A percentile compares a stretch with the other conserved stretches of the same genome.
Conservation (phyloP, 2,797 vertebrate species). For the Syngnathus rostellatus region DNA sequence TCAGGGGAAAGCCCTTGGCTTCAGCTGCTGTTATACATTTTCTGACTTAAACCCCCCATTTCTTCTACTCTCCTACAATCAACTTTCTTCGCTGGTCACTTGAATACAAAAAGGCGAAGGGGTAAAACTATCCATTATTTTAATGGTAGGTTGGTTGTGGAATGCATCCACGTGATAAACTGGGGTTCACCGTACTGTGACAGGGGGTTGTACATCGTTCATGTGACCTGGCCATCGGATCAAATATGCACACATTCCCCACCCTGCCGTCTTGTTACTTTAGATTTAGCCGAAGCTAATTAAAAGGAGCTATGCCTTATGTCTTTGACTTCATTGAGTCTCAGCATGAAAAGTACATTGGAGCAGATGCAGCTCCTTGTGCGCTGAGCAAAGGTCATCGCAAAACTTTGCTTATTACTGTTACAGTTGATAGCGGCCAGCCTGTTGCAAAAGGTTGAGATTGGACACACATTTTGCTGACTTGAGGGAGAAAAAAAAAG, state of each 20-base stretch:
- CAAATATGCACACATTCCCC: conserved; percentile 32
- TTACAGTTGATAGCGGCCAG: neutral
- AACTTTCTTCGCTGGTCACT: neutral
- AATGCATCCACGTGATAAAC: neutral
- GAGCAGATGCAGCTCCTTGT: neutral
- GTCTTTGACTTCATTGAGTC: neutral
- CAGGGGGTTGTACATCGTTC: conserved; percentile 51
- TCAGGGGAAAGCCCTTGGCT: conserved; percentile 53
- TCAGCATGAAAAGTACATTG: neutral
- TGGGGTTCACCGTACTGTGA: conserved; percentile 10
- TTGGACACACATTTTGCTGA: conserved; percentile 5
- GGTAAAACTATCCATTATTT: too few relatives aligned
- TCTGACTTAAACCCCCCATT: conserved; percentile 7
- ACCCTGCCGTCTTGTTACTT: conserved; percentile 23
- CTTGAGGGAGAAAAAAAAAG: neutral
- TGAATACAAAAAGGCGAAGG: neutral
- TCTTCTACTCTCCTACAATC: neutral
- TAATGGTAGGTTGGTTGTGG: too few relatives aligned
- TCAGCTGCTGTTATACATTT: conserved; percentile 58
- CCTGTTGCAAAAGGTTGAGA: conserved; percentile 2
- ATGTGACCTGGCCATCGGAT: conserved; percentile 48
- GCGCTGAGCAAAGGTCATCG: conserved; percentile 2
- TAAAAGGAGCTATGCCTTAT: neutral
- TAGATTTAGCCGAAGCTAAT: conserved; percentile 10
- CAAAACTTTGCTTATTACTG: neutral